Evolutionary conservation across 2,797 vertebrate genomes (phyloP).

Genomic region (Fistularia commersonii): DNA sequence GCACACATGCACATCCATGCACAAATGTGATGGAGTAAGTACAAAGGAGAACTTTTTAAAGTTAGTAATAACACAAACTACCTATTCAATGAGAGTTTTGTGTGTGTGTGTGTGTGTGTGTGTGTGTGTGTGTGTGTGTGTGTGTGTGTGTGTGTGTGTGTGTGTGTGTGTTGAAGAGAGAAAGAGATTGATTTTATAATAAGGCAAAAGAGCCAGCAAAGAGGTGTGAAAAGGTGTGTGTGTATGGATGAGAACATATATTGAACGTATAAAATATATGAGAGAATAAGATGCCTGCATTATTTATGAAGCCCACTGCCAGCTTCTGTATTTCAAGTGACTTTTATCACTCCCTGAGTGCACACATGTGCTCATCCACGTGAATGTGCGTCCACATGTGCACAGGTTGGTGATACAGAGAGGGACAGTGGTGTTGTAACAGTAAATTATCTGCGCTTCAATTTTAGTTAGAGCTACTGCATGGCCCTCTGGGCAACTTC

Average conservation of each 20-base stretch:
- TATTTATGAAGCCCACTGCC: slow-evolving; percentile 69
- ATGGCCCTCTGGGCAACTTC: too few species aligned
- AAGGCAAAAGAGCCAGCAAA: neutral
- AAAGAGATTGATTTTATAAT: slow-evolving; percentile 11
- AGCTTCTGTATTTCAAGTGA: slow-evolving; percentile 54
- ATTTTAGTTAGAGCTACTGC: too few species aligned
- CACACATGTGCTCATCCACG: slow-evolving; percentile 1
- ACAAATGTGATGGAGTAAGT: too few species aligned
- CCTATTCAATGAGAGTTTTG: neutral
- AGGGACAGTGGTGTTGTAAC: too few species aligned
- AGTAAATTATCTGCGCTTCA: too few species aligned
- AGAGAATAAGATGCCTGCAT: slow-evolving; percentile 50
- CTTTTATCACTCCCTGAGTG: slow-evolving; percentile 41
- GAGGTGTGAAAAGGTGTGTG: slow-evolving; percentile 6
- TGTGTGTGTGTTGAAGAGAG: too few species aligned
- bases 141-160: slow-evolving; percentile 1
- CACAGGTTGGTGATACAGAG: too few species aligned
- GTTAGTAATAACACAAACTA: too few species aligned
- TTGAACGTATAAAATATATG: slow-evolving; percentile 56
- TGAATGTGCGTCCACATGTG: too few species aligned
- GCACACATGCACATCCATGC: too few species aligned
- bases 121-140: slow-evolving; percentile 1
- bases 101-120: slow-evolving; percentile 2
- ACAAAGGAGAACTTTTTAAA: too few species aligned
- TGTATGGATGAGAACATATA: slow-evolving; percentile 27